phyloP scores from a whole-genome alignment of 2,888 invertebrate genomes.

The Heliconius ismenius region DNA sequence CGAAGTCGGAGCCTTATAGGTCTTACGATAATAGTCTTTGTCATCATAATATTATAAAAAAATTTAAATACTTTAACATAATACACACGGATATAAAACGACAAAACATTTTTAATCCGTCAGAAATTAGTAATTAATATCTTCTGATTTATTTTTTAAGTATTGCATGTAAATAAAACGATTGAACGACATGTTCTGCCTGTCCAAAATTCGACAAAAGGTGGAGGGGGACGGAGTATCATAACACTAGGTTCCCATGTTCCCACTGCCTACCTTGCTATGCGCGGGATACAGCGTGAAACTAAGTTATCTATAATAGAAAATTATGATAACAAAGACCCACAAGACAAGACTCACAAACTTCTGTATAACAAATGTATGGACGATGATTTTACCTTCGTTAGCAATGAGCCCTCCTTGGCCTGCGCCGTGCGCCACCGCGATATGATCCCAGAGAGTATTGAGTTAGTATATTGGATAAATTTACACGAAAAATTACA shows the following conservation, averaged over 20 bases:
- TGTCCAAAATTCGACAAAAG: no score
- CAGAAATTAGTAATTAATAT: no score
- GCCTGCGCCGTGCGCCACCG: conserved; percentile 56
- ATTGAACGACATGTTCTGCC: no score
- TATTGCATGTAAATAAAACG: background rate
- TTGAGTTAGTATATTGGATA: conserved; percentile 60
- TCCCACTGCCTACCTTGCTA: no score
- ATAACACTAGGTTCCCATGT: no score
- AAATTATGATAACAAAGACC: conserved; percentile 10
- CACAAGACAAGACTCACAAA: background rate
- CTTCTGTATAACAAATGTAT: conserved; percentile 24
- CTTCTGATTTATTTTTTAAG: no score
- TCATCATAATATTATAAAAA: background rate
- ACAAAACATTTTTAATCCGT: no score
- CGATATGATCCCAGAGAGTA: conserved; percentile 64
- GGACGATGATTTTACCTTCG: conserved; percentile 66
- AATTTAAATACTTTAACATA: background rate
- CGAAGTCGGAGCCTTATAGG: background rate
- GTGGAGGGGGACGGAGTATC: no score
- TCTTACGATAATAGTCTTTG: background rate
- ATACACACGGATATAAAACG: no score
- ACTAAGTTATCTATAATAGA: background rate
- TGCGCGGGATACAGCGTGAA: no score
- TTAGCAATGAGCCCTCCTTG: conserved; percentile 78
- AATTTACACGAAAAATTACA: conserved; percentile 8